phyloP scores from a whole-genome alignment of 2,113 vertebrate species.

The Dicaeum eximium region DNA sequence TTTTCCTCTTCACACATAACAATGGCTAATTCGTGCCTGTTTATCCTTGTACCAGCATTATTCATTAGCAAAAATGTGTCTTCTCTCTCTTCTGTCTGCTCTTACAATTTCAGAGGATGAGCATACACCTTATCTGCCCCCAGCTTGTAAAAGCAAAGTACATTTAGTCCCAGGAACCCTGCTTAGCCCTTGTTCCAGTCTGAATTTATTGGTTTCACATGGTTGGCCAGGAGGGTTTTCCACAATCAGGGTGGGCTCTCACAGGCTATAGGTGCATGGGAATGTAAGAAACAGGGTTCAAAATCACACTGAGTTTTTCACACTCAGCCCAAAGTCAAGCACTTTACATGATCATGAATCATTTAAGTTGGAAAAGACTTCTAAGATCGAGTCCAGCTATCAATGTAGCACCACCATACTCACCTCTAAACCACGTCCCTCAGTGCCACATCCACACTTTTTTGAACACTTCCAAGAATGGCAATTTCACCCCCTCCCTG shows the following conservation, averaged over 20 bases:
- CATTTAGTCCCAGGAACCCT: neutral
- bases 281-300: neutral
- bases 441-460: neutral
- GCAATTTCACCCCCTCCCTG: neutral
- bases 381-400: too few relatives aligned
- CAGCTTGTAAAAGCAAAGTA: neutral
- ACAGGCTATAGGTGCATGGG: neutral
- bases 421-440: neutral
- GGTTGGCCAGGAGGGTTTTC: neutral
- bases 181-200: neutral
- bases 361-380: neutral
- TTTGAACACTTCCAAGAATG: neutral
- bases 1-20: neutral
- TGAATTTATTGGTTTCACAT: neutral
- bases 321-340: neutral
- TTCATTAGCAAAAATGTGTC: neutral
- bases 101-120: neutral
- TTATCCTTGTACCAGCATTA: neutral
- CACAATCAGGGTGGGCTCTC: neutral
- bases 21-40: neutral
- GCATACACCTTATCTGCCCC: neutral
- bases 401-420: neutral
- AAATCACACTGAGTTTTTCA: neutral
- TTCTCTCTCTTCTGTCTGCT: neutral
- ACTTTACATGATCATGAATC: neutral